Evolutionary conservation across 2,888 invertebrate species (phyloP).

Genomic region (Lithophane leautieri): DNA sequence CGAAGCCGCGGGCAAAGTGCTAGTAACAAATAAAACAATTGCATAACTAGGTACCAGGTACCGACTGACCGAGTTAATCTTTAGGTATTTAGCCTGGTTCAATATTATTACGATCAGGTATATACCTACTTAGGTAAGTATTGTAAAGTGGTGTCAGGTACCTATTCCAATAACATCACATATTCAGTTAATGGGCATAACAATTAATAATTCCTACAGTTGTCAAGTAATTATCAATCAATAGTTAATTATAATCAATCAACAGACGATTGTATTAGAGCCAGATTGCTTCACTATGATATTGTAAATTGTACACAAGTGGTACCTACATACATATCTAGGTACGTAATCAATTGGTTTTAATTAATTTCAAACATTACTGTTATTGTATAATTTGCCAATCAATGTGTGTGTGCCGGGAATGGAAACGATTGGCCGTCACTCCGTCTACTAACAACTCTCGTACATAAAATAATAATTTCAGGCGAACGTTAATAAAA

Average conservation of each 20-base stretch:
- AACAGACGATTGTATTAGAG: constrained; percentile 10
- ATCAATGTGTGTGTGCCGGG: constrained; percentile 44
- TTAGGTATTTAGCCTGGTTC: not conserved
- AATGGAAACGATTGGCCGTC: constrained; percentile 34
- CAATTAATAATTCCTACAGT: not conserved
- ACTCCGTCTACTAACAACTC: constrained; percentile 14
- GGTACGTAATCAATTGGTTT: constrained; percentile 18
- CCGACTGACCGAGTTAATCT: not conserved
- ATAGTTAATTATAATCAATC: constrained; percentile 13
- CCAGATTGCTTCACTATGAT: constrained; percentile 5
- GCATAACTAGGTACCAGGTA: not conserved
- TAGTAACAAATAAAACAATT: not conserved
- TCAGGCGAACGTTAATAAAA: constrained; percentile 13
- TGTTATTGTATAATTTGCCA: constrained; percentile 51
- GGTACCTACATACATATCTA: not conserved
- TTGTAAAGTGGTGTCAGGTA: not conserved
- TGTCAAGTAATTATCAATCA: not conserved
- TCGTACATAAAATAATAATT: constrained; percentile 36
- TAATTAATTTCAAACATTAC: constrained; percentile 52
- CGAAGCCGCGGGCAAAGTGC: no score
- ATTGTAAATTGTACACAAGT: not conserved
- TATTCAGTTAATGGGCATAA: not conserved
- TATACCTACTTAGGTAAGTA: not conserved
- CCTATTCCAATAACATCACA: not conserved
- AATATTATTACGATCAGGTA: not conserved